Percentiles rank a stretch among this genome's conserved stretches.
Conservation (phyloP, 2,113 vertebrate species). For the Microcebus griseorufus region DNA sequence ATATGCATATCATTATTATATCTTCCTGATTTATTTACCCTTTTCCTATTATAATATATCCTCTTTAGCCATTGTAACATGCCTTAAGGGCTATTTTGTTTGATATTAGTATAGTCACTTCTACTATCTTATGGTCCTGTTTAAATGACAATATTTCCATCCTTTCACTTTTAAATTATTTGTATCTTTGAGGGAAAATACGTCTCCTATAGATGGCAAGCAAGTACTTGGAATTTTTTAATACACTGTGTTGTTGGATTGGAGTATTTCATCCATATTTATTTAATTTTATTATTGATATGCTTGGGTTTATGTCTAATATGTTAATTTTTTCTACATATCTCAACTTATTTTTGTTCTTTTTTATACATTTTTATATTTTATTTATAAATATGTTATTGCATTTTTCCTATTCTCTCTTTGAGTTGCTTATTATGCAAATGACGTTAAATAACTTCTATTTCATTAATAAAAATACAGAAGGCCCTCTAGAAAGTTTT, state of each 20-base stretch:
- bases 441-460: conserved; percentile 20
- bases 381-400: background rate
- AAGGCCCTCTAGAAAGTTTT: background rate
- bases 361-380: background rate
- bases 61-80: background rate
- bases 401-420: background rate
- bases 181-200: background rate
- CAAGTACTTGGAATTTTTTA: background rate
- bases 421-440: conserved; percentile 35
- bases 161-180: background rate
- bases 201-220: background rate
- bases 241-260: background rate
- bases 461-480: background rate
- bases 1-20: background rate
- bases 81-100: background rate
- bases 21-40: background rate
- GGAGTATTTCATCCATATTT: background rate
- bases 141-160: background rate
- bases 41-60: background rate
- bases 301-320: background rate
- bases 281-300: background rate
- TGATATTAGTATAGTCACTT: background rate
- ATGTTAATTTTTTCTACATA: background rate
- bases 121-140: background rate
- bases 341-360: background rate